Evolutionary conservation across 2,797 vertebrate species (phyloP).

Genomic region (Otolemur crassicaudatus): DNA sequence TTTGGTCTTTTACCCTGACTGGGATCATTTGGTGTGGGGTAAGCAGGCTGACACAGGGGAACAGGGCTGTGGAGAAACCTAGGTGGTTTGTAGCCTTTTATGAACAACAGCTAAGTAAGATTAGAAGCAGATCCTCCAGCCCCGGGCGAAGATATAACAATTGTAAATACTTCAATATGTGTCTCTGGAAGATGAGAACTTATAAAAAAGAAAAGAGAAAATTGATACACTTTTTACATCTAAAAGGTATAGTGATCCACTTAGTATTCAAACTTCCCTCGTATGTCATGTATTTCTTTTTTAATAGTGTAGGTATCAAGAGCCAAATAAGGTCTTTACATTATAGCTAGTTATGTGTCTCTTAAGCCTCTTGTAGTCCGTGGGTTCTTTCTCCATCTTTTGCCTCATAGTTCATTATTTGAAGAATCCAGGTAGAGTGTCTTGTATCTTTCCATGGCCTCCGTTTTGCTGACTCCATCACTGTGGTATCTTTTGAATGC

Average conservation of each 20-base stretch:
- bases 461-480: neutral
- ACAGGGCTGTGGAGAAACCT: neutral
- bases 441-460: neutral
- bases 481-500: neutral
- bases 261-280: conserved; percentile 14
- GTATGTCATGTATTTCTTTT: neutral
- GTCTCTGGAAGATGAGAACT: neutral
- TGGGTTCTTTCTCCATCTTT: neutral
- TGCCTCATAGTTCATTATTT: conserved; percentile 14
- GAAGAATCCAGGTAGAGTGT: neutral
- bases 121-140: neutral
- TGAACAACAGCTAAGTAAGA: neutral
- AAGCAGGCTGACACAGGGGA: neutral
- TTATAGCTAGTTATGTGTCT: neutral
- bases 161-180: neutral
- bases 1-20: neutral
- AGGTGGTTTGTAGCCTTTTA: neutral
- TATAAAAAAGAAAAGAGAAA: neutral
- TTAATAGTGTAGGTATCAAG: neutral
- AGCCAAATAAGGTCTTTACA: neutral
- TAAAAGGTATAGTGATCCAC: neutral
- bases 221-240: neutral
- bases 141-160: neutral
- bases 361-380: neutral
- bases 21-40: neutral